These are phyloP conservation scores for Laupala kohalensis DNA, from an alignment of 1,140 invertebrate species.

Conservation along the genomic window DNA sequence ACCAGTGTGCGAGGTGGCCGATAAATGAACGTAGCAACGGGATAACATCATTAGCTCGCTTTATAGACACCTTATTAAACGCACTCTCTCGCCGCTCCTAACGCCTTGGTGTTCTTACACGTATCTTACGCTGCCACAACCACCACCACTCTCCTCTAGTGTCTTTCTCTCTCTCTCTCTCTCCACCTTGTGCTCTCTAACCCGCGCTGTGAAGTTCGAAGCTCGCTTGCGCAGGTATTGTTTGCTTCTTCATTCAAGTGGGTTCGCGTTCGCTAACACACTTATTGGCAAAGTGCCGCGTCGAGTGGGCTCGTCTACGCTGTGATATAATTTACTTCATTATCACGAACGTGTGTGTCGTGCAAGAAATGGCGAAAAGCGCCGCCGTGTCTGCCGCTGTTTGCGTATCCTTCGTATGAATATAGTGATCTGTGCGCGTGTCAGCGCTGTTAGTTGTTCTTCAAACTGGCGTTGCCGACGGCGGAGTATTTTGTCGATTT, in stretches of 20 bases:
- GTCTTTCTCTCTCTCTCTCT: no score
- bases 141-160: no score
- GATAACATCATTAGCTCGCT: neutral
- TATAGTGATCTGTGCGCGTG: neutral
- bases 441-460: no score
- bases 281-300: neutral
- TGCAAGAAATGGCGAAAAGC: neutral
- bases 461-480: no score
- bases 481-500: no score
- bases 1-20: no score
- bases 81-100: neutral
- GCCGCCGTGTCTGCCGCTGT: neutral
- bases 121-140: neutral
- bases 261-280: neutral
- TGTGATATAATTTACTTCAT: neutral
- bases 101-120: no score
- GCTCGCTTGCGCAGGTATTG: neutral
- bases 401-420: neutral
- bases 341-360: neutral
- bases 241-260: neutral
- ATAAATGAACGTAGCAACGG: neutral
- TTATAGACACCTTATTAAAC: neutral
- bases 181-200: neutral
- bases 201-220: neutral
- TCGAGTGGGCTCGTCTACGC: neutral